Base-by-base conservation (phyloP, 2,797 vertebrate species). In the Ambastaia sidthimunki region DNA sequence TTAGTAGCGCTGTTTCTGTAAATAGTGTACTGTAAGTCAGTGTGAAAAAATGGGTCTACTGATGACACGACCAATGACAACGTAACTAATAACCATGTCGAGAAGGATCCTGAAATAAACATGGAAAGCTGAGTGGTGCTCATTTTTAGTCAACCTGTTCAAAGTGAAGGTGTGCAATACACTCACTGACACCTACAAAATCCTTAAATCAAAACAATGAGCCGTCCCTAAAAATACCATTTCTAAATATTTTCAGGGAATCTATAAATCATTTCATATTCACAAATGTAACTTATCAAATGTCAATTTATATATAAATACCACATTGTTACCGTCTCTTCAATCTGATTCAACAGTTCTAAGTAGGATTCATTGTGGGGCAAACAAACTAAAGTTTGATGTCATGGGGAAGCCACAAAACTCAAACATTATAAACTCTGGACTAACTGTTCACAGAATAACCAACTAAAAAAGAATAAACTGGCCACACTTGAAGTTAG, bases 21-120 rank as follows among this genome's bases (percentile, higher is more conserved):
- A 12, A 37, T 7, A 37, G 16, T 18, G 12, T 60, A 44, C 66
- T 63, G 19, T 41, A 62, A 60, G 55, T 34, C 47, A 28, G 44
- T 68, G 68, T 41, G 28, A 60, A 62, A 62, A 59, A 59, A 16
- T 47, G 12, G n/a, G 44, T 48, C 19, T 19, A 47, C 11, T 60
- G 50, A 62, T 75, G 71, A 81, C 65, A 80, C 28, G n/a, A 59
- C 19, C 60, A 63, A 63, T 75, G 72, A 75, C 65, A 80, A 65
- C n/a, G 31, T 65, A 10, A 65, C 31, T 34, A 60, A 50, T 70
- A 62, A 66, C 23, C 69, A n/a, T 60, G 52, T 60, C 60, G 44
- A 73, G 25, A 81, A 54, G 55, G 21, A 48, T 68, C 71, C 44
- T 69, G 1, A 83, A 59, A 68, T 63, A 55, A 48, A 63, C 62